Evolutionary conservation across 2,888 invertebrate genomes (phyloP).

Genomic region (Fragum whitleyi): DNA sequence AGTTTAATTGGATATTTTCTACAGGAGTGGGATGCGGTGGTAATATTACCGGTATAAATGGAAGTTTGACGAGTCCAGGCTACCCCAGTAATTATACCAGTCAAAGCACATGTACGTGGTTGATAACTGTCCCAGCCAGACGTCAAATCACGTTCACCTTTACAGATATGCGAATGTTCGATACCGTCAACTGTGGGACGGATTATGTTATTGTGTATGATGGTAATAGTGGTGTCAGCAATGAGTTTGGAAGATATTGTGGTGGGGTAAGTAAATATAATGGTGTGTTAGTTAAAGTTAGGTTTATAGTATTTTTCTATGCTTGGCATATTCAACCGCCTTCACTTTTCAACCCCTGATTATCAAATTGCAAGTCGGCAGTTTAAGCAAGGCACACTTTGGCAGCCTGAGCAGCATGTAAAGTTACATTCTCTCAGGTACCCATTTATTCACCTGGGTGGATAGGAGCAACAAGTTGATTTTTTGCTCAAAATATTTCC

Average conservation of each 20-base stretch:
- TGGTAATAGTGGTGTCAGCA: constrained; percentile 56
- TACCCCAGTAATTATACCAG: constrained; percentile 93
- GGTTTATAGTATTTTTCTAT: too few species aligned
- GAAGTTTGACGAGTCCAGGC: constrained; percentile 93
- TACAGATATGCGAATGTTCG: constrained; percentile 70
- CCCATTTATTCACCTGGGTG: too few species aligned
- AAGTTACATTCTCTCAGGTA: too few species aligned
- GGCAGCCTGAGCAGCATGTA: too few species aligned
- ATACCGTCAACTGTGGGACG: constrained; percentile 66
- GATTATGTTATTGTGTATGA: constrained; percentile 73
- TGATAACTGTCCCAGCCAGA: constrained; percentile 88
- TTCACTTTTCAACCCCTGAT: not conserved
- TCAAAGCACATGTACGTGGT: constrained; percentile 93
- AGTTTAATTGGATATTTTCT: too few species aligned
- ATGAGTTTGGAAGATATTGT: constrained; percentile 70
- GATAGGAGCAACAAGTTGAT: too few species aligned
- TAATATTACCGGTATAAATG: constrained; percentile 88
- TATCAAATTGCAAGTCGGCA: too few species aligned
- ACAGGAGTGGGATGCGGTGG: constrained; percentile 88
- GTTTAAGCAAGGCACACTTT: too few species aligned
- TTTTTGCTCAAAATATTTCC: too few species aligned
- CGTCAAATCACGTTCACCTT: constrained; percentile 93
- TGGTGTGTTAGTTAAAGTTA: not conserved
- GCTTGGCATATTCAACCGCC: not conserved
- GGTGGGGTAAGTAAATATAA: constrained; percentile 74